Percentiles rank a stretch among this genome's conserved stretches.
Evolutionary conservation across 2,113 vertebrate genomes (phyloP).

Genomic region (Oreotrochilus melanogaster): DNA sequence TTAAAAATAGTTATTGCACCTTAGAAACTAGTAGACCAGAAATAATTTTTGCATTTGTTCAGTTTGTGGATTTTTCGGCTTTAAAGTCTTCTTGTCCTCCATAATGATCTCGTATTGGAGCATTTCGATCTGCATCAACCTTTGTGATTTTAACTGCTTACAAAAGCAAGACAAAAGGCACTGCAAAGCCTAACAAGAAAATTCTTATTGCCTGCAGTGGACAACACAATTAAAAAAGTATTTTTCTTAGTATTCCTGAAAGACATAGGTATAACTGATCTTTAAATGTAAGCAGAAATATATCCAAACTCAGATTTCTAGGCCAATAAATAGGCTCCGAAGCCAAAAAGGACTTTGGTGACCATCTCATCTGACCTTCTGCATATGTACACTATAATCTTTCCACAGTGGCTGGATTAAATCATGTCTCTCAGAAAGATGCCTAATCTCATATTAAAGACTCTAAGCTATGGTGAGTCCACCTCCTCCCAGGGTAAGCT

Average conservation of each 20-base stretch:
- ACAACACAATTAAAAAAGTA: not conserved
- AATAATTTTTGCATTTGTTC: constrained; percentile 39
- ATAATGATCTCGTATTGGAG: not conserved
- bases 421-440: constrained; percentile 34
- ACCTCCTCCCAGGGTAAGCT: constrained; percentile 33
- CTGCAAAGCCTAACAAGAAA: not conserved
- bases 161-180: constrained; percentile 9
- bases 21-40: constrained; percentile 12
- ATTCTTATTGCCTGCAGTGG: not conserved
- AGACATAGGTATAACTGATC: not conserved
- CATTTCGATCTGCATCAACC: constrained; percentile 30
- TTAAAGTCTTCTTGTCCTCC: not conserved
- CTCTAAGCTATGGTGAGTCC: constrained; percentile 20
- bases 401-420: constrained; percentile 4
- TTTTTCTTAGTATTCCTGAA: not conserved
- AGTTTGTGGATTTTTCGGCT: constrained; percentile 18
- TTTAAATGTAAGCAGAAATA: not conserved
- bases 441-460: constrained; percentile 51
- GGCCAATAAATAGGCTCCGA: not conserved
- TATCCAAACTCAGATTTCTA: not conserved
- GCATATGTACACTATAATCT: not conserved
- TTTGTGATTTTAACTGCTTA: constrained; percentile 26
- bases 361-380: not conserved
- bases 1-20: constrained; percentile 53
- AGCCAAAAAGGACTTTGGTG: not conserved